Base-by-base conservation (phyloP, 2,797 vertebrate species). In the Anisognathus igniventris region DNA sequence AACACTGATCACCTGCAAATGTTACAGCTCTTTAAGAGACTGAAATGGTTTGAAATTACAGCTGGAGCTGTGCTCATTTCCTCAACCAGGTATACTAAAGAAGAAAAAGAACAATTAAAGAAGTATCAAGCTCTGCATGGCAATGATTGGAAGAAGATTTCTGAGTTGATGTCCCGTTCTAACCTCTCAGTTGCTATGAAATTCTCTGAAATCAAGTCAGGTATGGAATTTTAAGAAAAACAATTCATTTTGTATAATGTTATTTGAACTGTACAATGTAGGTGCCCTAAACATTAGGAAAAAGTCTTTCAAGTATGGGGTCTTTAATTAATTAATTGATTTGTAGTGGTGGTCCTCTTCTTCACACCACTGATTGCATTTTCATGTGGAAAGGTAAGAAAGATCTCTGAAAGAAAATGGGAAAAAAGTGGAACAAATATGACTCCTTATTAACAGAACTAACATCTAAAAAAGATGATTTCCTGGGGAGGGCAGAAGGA, bases 81-180 rank as follows among this genome's bases (percentile, higher is more conserved):
- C 8, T 57, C 62, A 56, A 57, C 23, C 62, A 98, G 98, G 74
- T 98, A 98, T 24, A 96, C 97, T 8, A 5, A 58, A 2, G 90
- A 93, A 47, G 98, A 98, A 23, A 92, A 70, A 6, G 68, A 97
- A 65, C 88, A 97, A 57, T 28, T 98, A 18, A 97, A 96, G 89
- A 87, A 82, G 2, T 98, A 98, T 23, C 85, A 97, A 3, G 82
- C 96, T 39, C 37, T 98, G 25, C 93, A 98, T 11, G 98, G 98
- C 12, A 98, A 98, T 10, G 80, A 98, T 16, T 98, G 98, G 98
- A 97, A 93, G 40, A 98, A 97, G 80, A 98, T 98, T 13, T 97
- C 97, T 1, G 88, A 89, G 27, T 19, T 98, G 89, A 97, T 98
- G 94, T 93, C 93, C 17, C 97, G 98, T 17, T 98, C 96, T 31